These are phyloP conservation scores for Nycticorax nycticorax DNA, from an alignment of 2,113 vertebrate species.

Conservation along the genomic window DNA sequence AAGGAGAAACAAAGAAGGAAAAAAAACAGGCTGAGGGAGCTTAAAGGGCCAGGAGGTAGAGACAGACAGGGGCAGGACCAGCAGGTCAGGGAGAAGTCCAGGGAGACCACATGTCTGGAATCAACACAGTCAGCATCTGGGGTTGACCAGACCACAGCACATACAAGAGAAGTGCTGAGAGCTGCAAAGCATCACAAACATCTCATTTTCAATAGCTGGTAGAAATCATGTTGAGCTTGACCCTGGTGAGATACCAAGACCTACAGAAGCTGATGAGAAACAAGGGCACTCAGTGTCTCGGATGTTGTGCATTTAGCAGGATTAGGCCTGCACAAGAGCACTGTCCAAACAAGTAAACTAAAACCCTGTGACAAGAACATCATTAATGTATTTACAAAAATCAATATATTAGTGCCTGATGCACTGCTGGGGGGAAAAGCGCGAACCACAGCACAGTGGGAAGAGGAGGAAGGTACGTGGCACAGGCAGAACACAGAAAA, in stretches of 20 bases:
- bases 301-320: not conserved
- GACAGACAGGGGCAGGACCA: not conserved
- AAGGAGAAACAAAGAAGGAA: not conserved
- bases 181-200: not conserved
- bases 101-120: not conserved
- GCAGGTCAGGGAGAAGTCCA: not conserved
- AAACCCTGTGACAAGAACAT: not conserved
- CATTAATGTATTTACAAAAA: not conserved
- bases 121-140: not conserved
- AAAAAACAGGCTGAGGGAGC: not conserved
- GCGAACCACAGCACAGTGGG: fast-evolving
- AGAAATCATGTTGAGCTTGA: not conserved
- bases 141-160: not conserved
- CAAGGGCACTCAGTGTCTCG: not conserved
- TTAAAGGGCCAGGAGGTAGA: not conserved
- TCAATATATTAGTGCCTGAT: not conserved
- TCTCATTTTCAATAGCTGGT: not conserved
- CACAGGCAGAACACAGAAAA: not conserved
- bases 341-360: not conserved
- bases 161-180: not conserved
- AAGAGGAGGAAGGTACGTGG: not conserved
- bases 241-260: fast-evolving
- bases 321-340: not conserved
- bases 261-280: not conserved
- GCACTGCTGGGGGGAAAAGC: not conserved